These are phyloP conservation scores for Philypnodon macrostomus DNA, from an alignment of 2,797 vertebrate species.

Conservation along the genomic window DNA sequence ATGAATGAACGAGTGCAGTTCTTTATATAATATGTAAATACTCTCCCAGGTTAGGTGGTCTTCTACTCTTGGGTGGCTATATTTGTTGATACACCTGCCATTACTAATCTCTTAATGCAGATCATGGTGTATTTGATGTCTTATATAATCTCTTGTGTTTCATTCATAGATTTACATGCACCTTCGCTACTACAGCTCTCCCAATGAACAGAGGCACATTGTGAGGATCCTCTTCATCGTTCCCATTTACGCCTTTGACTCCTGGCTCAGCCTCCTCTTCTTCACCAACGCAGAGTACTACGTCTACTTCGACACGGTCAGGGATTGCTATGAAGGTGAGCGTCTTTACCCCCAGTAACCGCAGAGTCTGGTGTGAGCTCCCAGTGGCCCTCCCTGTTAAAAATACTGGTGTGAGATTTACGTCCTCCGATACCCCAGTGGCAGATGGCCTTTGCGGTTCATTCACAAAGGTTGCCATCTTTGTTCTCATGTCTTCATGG, in stretches of 20 bases:
- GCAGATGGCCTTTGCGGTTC: constrained; percentile 54
- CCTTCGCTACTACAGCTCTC: constrained; percentile 91
- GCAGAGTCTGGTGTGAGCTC: constrained; percentile 12
- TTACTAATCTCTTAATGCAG: too few relatives aligned
- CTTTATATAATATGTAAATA: too few relatives aligned
- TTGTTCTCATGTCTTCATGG: constrained; percentile 69
- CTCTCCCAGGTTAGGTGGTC: too few relatives aligned
- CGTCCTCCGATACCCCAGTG: constrained; percentile 32
- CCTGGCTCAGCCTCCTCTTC: constrained; percentile 98
- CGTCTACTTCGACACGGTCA: constrained; percentile 93
- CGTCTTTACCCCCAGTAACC: background rate
- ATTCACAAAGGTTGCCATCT: constrained; percentile 67
- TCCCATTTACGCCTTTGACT: constrained; percentile 97
- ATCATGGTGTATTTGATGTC: too few relatives aligned
- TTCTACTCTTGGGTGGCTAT: background rate
- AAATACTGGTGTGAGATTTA: constrained; percentile 33
- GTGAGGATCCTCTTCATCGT: constrained; percentile 98
- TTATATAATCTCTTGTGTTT: constrained; percentile 4
- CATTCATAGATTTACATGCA: constrained; percentile 96
- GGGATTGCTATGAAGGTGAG: constrained; percentile 97
- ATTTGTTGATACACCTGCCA: background rate
- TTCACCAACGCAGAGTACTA: constrained; percentile 99
- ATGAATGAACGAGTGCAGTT: too few relatives aligned
- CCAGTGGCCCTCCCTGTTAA: constrained; percentile 19
- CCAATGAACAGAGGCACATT: constrained; percentile 95